Conservation (phyloP, 2,113 vertebrate species). For the Semnornis frantzii region DNA sequence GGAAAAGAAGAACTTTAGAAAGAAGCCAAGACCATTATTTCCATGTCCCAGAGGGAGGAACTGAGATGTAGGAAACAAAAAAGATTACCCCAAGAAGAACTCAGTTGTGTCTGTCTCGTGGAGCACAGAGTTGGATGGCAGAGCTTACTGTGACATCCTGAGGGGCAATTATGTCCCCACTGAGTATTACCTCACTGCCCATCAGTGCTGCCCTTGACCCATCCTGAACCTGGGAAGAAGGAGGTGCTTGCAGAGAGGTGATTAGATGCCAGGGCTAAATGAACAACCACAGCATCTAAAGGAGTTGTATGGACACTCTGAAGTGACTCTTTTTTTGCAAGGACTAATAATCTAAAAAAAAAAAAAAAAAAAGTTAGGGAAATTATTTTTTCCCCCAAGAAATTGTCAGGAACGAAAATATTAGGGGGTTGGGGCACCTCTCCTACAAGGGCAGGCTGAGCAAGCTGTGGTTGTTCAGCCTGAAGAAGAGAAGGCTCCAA, state of each 20-base stretch:
- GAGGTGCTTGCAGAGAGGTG: fast-evolving
- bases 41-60: neutral
- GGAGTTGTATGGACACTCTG: fast-evolving
- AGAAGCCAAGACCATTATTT: constrained; percentile 20
- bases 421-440: no score
- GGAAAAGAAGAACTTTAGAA: constrained; percentile 28
- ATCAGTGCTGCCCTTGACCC: neutral
- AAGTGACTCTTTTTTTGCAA: neutral
- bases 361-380: neutral
- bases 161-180: neutral
- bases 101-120: neutral
- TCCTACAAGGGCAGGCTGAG: no score
- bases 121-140: neutral
- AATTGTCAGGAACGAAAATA: neutral
- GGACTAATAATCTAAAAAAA: neutral
- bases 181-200: neutral
- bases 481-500: no score
- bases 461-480: no score
- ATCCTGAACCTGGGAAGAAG: neutral
- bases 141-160: neutral
- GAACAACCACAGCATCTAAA: neutral
- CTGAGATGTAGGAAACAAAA: neutral
- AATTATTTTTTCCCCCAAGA: neutral
- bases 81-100: neutral
- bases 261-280: neutral